phyloP scores from a whole-genome alignment of 1,140 invertebrate species.

The Lasioglossum albipes region DNA sequence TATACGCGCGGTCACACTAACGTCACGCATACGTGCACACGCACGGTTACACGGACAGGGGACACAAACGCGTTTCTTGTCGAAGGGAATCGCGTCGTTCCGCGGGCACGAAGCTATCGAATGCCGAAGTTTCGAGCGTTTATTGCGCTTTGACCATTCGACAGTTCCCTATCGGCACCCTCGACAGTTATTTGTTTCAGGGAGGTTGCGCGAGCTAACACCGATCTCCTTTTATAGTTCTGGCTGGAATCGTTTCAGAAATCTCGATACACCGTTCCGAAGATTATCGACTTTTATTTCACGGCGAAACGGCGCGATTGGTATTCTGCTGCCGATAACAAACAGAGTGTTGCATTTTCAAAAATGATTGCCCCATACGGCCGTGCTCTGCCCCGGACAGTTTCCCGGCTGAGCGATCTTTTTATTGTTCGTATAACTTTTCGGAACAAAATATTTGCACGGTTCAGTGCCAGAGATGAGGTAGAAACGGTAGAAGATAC shows the following conservation, averaged over 20 bases:
- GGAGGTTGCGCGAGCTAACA: conserved; percentile 22
- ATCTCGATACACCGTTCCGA: conserved; percentile 19
- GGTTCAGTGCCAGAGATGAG: no score
- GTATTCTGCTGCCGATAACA: background rate
- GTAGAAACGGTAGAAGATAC: no score
- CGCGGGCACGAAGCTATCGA: conserved; percentile 51
- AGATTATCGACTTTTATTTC: conserved; percentile 29
- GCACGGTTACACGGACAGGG: background rate
- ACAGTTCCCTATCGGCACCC: conserved; percentile 56
- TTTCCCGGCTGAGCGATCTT: background rate
- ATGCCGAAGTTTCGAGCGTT: conserved; percentile 64
- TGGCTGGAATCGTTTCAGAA: conserved; percentile 19
- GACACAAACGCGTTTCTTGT: conserved; percentile 17
- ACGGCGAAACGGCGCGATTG: background rate
- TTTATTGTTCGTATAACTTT: background rate
- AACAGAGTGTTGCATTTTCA: background rate
- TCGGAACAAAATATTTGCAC: no score
- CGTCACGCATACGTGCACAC: background rate
- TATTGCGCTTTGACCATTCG: conserved; percentile 67
- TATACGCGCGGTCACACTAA: conserved; percentile 22
- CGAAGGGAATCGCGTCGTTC: conserved; percentile 12
- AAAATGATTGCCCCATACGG: background rate
- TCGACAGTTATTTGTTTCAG: conserved; percentile 70
- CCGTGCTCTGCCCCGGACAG: background rate
- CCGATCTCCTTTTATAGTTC: conserved; percentile 13